These are phyloP conservation scores for Syrphus vitripennis DNA, from an alignment of 2,888 invertebrate species.

Conservation along the genomic window DNA sequence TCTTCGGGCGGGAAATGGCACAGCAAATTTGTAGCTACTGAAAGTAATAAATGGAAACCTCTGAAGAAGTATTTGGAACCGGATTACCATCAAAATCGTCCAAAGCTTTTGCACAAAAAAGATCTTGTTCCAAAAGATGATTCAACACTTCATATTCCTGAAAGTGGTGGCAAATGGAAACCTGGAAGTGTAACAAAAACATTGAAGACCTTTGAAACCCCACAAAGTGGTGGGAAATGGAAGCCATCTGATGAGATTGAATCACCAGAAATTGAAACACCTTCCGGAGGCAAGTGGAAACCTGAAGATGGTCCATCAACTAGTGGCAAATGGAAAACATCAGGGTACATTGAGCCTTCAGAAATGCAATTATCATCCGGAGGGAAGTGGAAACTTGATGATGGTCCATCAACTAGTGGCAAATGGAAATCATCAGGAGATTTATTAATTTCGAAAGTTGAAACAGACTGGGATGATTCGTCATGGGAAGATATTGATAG, in stretches of 20 bases:
- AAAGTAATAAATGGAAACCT: not conserved
- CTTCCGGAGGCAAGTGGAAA: conserved; percentile 2
- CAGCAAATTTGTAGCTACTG: not conserved
- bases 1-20: conserved; percentile 40
- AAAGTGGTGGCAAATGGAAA: conserved; percentile 74
- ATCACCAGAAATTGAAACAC: not conserved
- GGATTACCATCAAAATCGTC: not conserved
- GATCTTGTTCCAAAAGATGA: not conserved
- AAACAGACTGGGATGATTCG: conserved; percentile 79
- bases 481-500: conserved; percentile 77
- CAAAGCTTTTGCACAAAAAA: conserved; percentile 1
- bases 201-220: not conserved
- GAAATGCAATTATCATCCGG: conserved; percentile 84
- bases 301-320: conserved; percentile 56
- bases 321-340: conserved; percentile 73
- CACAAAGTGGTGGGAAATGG: no score
- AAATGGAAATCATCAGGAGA: conserved; percentile 40
- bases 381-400: conserved; percentile 89
- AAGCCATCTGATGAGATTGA: no score
- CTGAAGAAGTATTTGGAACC: not conserved
- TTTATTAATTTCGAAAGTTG: not conserved
- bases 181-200: not conserved
- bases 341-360: conserved; percentile 76
- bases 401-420: conserved; percentile 76
- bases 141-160: conserved; percentile 65